These are phyloP conservation scores for Carcinoscorpius rotundicauda DNA, from an alignment of 1,140 invertebrate species.

Conservation along the genomic window DNA sequence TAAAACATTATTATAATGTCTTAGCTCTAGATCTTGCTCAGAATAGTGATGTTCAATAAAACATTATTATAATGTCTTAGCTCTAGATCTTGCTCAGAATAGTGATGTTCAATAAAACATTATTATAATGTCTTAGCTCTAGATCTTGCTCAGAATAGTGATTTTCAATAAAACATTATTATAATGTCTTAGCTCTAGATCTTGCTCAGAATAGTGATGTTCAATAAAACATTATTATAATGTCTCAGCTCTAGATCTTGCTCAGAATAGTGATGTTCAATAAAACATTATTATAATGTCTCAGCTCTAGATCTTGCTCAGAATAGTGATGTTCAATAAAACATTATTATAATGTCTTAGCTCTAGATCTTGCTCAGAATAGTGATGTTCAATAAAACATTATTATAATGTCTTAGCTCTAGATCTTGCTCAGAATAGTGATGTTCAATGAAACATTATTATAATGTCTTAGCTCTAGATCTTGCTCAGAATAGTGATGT, in stretches of 20 bases:
- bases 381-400: constrained; percentile 72
- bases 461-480: constrained; percentile 59
- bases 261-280: constrained; percentile 68
- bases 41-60: constrained; percentile 70
- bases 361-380: constrained; percentile 70
- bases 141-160: constrained; percentile 64
- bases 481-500: constrained; percentile 67
- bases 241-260: constrained; percentile 68
- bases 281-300: too few species aligned
- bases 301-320: constrained; percentile 74
- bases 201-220: constrained; percentile 70
- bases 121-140: constrained; percentile 53
- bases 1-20: too few species aligned
- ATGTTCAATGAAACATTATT: too few species aligned
- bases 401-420: constrained; percentile 53
- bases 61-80: constrained; percentile 47
- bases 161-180: constrained; percentile 89
- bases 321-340: constrained; percentile 70
- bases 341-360: constrained; percentile 47
- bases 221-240: too few species aligned
- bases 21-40: constrained; percentile 74
- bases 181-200: constrained; percentile 93
- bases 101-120: constrained; percentile 72
- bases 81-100: constrained; percentile 70
- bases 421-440: constrained; percentile 64